Conservation (phyloP, 2,888 invertebrate species). For the Drosophila buzzatii region DNA sequence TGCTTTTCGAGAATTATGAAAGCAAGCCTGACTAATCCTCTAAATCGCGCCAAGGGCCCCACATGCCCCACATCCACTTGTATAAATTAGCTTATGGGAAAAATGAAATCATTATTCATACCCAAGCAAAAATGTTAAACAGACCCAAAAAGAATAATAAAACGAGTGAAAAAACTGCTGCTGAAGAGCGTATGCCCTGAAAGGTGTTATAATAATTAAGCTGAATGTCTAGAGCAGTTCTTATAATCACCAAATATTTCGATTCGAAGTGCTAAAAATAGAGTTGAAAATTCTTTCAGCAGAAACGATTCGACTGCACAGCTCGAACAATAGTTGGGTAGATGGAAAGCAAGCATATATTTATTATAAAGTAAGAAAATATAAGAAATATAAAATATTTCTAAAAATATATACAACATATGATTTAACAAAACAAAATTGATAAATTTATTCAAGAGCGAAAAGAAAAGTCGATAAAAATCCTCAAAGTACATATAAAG, state of each 20-base stretch:
- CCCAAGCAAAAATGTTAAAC: slow-evolving; percentile 73
- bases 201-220: slow-evolving; percentile 54
- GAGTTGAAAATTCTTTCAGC: neutral
- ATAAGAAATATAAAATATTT: neutral
- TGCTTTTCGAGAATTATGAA: slow-evolving; percentile 75
- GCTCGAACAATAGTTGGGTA: neutral
- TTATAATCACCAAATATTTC: slow-evolving; percentile 8
- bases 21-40: slow-evolving; percentile 83
- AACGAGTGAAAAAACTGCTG: neutral
- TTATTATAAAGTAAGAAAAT: neutral
- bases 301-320: neutral
- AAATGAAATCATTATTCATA: slow-evolving; percentile 83
- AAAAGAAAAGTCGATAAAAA: neutral
- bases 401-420: neutral
- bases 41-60: slow-evolving; percentile 76
- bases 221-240: slow-evolving; percentile 24
- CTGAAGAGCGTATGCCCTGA: slow-evolving; percentile 31
- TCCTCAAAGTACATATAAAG: neutral
- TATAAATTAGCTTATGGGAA: slow-evolving; percentile 83
- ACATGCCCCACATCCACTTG: slow-evolving; percentile 70
- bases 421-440: neutral
- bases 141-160: slow-evolving; percentile 42
- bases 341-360: neutral
- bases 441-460: neutral
- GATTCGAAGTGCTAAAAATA: neutral